Evolutionary conservation across 2,113 vertebrate genomes (phyloP), one percentile per base, ranked within the genome.

Genomic region (Otis tarda): DNA sequence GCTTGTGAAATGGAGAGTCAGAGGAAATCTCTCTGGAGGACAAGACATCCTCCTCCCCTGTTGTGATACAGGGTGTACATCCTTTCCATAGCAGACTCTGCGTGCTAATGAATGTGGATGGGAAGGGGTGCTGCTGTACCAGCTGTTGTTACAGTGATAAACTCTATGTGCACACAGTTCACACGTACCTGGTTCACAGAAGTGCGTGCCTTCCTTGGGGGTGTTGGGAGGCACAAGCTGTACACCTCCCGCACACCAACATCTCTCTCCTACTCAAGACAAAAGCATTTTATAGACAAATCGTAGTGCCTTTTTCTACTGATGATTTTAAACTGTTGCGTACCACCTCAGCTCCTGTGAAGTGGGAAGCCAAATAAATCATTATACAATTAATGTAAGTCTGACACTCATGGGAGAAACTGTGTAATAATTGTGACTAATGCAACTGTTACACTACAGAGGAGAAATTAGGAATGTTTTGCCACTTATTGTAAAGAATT

Each of bases 401-500:
- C 50, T 88, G 71, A 63, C 37, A 86, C 83, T 87, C 92, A 43
- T 43, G 78, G 82, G 93, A 93, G 31, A 82, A 87, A 74, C 4
- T 1, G 18, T 92, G 80, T 86, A 88, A 90, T 97, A 90, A 91
- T 88, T 93, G 63, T 89, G 85, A 86, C 65, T 83, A 88, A 95
- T 83, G 82, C 56, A 77, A 90, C 82, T 86, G 93, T 91, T 89
- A 85, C 45, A 88, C 37, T 85, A 79, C 84, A 86, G 67, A 93
- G 79, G 61, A 94, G 37, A 94, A 96, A 96, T 90, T 85, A 90
- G 63, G 25, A 69, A 59, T 83, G 82, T 91, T 93, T 96, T 94
- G 61, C 90, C 56, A 63, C 55, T 84, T 67, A 79, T 31, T 61
- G 76, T 87, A 95, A 96, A 91, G 86, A 92, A 92, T 92, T 89